These are phyloP conservation scores for Shargacucullia verbasci DNA, from an alignment of 2,888 invertebrate genomes.

Conservation along the genomic window DNA sequence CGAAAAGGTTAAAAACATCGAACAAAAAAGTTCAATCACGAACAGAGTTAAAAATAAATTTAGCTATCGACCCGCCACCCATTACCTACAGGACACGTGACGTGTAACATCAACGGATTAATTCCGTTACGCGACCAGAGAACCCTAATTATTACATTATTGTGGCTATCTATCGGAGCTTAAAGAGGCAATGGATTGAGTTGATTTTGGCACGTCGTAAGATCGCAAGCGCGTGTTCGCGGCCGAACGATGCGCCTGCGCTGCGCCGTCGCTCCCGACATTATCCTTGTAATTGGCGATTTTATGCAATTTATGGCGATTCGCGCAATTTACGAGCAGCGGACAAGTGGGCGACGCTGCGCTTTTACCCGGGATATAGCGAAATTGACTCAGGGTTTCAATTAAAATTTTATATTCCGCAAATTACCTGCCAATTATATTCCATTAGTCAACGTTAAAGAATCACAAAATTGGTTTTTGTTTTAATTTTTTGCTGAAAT, in stretches of 20 bases:
- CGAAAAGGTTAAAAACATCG: conserved; percentile 31
- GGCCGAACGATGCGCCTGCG: conserved; percentile 59
- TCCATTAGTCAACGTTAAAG: conserved; percentile 75
- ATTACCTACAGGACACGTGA: conserved; percentile 69
- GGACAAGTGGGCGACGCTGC: conserved; percentile 82
- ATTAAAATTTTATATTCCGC: conserved; percentile 84
- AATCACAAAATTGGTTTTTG: conserved; percentile 63
- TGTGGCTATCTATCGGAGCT: conserved; percentile 62
- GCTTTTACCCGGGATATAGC: conserved; percentile 67
- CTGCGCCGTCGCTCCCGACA: conserved; percentile 71
- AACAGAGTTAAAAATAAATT: conserved; percentile 57
- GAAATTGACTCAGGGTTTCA: conserved; percentile 80
- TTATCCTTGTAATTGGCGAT: conserved; percentile 86
- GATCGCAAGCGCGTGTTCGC: conserved; percentile 48
- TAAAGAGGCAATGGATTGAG: conserved; percentile 67
- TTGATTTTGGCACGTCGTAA: conserved; percentile 76
- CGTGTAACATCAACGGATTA: conserved; percentile 61
- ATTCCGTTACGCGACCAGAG: conserved; percentile 64
- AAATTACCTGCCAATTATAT: conserved; percentile 86
- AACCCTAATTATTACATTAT: conserved; percentile 64
- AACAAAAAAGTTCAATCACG: conserved; percentile 56
- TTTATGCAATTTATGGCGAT: conserved; percentile 87
- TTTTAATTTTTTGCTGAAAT: conserved; percentile 57
- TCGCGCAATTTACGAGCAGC: conserved; percentile 86
- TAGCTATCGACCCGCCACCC: conserved; percentile 58